Base-by-base conservation (phyloP, 2,797 vertebrate genomes). In the Esox masquinongy region DNA sequence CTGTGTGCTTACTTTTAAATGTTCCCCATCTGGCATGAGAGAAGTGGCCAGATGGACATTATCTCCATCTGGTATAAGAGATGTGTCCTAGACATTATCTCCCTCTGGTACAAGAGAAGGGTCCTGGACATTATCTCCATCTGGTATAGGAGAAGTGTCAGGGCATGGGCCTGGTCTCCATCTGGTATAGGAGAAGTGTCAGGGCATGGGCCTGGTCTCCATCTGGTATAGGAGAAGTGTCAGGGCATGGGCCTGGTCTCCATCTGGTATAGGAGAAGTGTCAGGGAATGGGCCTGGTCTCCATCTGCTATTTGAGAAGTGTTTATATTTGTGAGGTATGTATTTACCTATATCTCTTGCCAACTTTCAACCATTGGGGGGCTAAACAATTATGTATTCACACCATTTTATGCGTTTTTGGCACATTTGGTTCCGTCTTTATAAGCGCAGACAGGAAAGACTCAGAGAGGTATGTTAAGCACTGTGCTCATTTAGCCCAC, bases 301-400 rank as follows among this genome's bases (percentile, higher is more conserved):
- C 39, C 39, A 43, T 43, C 39, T 43, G 39, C 5, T 43, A 39
- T 39, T 3, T 3, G 7, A 39, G 36, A 39, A 39, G 36, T 39
- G n/a, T 59, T 56, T 56, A 56, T 56, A n/a, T 56, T n/a, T 59
- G 53, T 59, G 53, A n/a, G 53, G 16, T 59, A n/a, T 59, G 53
- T 22, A 59, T 53, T 19, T n/a, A 53, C 50, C 50, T 53, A 19
- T 53, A 16, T 19, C 15, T 51, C 50, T 19, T 19, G 1, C 50
- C 50, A 51, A 16, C 17, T 17, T 51, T 51, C 50, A 17, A 51
- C 16, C 17, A 31, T 31, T 1, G 29, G 29, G 53, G 6, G 53
- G 53, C n/a, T 22, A n/a, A n/a, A 9, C n/a, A 19, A 22, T 59
- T 59, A 8, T 11, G 19, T 56, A 22, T 56, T 56, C 53, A 22